Conservation (phyloP, 2,113 vertebrate species). For the Oryzias javanicus region DNA sequence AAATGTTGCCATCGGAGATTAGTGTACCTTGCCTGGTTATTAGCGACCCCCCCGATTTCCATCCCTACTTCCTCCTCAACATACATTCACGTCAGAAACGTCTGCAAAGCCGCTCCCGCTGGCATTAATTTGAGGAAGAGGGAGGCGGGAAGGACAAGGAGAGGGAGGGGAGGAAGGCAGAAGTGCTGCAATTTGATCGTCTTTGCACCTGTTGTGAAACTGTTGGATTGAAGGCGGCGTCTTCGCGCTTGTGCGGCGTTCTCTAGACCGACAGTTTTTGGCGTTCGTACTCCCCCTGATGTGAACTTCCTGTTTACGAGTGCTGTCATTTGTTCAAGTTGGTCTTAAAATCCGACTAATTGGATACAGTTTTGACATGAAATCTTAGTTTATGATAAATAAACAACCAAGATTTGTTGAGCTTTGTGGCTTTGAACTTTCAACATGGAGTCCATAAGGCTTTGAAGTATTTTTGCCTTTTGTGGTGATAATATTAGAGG, state of each 20-base stretch:
- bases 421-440: too few species aligned
- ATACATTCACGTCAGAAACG: slow-evolving; percentile 50
- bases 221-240: slow-evolving; percentile 59
- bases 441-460: too few species aligned
- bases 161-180: slow-evolving; percentile 17
- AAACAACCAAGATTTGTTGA: too few species aligned
- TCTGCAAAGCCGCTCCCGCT: slow-evolving; percentile 63
- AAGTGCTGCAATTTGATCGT: slow-evolving; percentile 85
- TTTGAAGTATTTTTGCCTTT: too few species aligned
- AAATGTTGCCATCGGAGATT: slow-evolving; percentile 99
- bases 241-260: neutral
- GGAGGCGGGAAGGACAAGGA: slow-evolving; percentile 52
- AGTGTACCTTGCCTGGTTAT: slow-evolving; percentile 99
- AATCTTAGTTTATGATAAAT: too few species aligned
- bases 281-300: too few species aligned
- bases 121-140: slow-evolving; percentile 68
- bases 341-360: too few species aligned
- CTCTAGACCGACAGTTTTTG: too few species aligned
- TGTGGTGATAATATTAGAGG: too few species aligned
- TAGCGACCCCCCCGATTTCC: slow-evolving; percentile 76
- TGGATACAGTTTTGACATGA: too few species aligned
- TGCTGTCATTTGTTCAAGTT: too few species aligned
- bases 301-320: too few species aligned
- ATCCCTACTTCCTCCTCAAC: slow-evolving; percentile 2
- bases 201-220: slow-evolving; percentile 86